These are phyloP conservation scores for Micropoecilia bifurca DNA, from an alignment of 2,797 vertebrate genomes.

Conservation along the genomic window DNA sequence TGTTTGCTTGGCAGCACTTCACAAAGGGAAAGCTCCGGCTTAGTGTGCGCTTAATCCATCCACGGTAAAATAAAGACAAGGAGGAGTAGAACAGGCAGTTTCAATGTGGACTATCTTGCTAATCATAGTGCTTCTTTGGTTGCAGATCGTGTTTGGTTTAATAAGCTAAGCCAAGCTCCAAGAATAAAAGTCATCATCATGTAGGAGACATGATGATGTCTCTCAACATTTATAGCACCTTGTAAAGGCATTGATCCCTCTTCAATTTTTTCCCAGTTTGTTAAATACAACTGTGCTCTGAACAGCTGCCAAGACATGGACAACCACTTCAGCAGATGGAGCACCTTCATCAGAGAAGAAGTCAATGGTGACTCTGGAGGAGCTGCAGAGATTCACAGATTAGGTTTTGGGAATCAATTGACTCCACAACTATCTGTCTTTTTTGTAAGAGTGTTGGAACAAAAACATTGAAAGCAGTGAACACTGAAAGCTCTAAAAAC, in stretches of 20 bases:
- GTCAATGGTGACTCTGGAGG: neutral
- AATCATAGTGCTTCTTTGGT: slow-evolving; percentile 10
- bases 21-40: slow-evolving; percentile 45
- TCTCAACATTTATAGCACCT: neutral
- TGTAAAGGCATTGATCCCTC: neutral
- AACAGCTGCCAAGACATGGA: neutral
- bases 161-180: neutral
- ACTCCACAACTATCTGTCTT: neutral
- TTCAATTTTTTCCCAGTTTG: neutral
- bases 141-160: slow-evolving; percentile 4
- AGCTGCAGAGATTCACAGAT: neutral
- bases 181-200: slow-evolving; percentile 3
- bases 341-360: neutral
- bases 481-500: neutral
- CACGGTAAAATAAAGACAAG: slow-evolving; percentile 33
- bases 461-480: neutral
- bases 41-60: slow-evolving; percentile 48
- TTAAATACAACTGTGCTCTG: too few relatives aligned
- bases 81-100: slow-evolving; percentile 39
- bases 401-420: neutral
- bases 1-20: slow-evolving; percentile 65
- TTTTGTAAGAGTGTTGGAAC: neutral
- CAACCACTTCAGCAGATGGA: neutral
- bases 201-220: neutral
- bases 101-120: slow-evolving; percentile 36